Conservation (phyloP, 2,888 invertebrate genomes). For the Parelbella ahira region DNA sequence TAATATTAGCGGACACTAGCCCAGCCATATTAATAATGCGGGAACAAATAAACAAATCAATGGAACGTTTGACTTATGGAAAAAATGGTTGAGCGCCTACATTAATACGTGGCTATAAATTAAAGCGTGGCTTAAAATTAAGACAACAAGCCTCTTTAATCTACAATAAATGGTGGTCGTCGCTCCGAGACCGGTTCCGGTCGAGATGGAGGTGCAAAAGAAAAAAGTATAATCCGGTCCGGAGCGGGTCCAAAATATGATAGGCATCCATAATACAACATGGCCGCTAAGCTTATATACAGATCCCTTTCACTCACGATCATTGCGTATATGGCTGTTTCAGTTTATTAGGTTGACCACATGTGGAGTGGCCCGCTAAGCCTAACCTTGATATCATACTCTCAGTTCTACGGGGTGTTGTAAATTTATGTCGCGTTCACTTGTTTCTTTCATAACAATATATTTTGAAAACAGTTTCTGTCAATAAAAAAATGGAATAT, state of each 20-base stretch:
- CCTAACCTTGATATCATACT: slow-evolving; percentile 81
- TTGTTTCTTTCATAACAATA: too few species aligned
- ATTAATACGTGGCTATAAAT: slow-evolving; percentile 77
- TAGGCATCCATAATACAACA: slow-evolving; percentile 81
- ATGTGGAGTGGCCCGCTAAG: slow-evolving; percentile 81
- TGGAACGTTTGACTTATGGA: slow-evolving; percentile 61
- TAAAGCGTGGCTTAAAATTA: slow-evolving; percentile 79
- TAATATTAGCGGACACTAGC: slow-evolving; percentile 74
- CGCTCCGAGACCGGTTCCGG: slow-evolving; percentile 72
- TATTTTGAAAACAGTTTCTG: too few species aligned
- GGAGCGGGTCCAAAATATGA: slow-evolving; percentile 79
- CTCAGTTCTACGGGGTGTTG: slow-evolving; percentile 65
- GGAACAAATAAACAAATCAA: slow-evolving; percentile 72
- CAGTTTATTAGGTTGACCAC: slow-evolving; percentile 79
- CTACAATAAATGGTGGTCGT: slow-evolving; percentile 80
- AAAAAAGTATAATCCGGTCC: slow-evolving; percentile 78
- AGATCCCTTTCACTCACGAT: slow-evolving; percentile 54
- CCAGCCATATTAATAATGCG: slow-evolving; percentile 61
- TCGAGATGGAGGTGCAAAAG: slow-evolving; percentile 70
- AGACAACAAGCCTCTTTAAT: slow-evolving; percentile 82
- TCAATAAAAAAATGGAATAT: too few species aligned
- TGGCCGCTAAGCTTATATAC: slow-evolving; percentile 76
- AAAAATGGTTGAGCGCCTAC: slow-evolving; percentile 70
- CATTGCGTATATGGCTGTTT: slow-evolving; percentile 53
- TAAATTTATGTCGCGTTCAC: slow-evolving; percentile 21